These are phyloP conservation scores for Lophura swinhoii DNA, from an alignment of 2,797 vertebrate genomes.

Conservation along the genomic window DNA sequence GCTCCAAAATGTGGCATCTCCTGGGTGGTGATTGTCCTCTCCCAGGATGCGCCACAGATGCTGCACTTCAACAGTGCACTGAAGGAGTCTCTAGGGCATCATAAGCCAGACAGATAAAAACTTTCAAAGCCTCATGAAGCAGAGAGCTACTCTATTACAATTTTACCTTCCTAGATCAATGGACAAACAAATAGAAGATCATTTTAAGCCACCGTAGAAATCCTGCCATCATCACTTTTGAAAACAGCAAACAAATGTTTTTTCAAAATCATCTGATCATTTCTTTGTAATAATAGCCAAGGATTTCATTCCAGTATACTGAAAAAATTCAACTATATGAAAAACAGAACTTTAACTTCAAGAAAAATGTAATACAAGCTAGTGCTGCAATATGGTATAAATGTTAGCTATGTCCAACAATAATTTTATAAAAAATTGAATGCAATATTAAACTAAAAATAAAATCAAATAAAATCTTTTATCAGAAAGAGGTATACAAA, in stretches of 20 bases:
- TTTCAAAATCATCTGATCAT: background rate
- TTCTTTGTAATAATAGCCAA: background rate
- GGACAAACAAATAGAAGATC: background rate
- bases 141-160: background rate
- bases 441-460: background rate
- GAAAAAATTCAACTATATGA: background rate
- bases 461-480: background rate
- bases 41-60: background rate
- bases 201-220: background rate
- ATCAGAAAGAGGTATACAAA: background rate
- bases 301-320: background rate
- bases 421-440: background rate
- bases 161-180: conserved; percentile 12
- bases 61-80: background rate
- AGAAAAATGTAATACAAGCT: background rate
- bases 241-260: background rate
- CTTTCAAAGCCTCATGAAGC: conserved; percentile 18
- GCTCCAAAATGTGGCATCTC: background rate
- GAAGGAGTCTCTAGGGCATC: background rate
- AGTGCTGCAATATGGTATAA: background rate
- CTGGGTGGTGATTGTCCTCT: background rate
- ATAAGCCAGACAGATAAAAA: background rate
- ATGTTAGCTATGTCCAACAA: background rate
- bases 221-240: background rate
- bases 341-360: background rate